Conservation (phyloP, 2,888 invertebrate genomes). For the Elegia similella region DNA sequence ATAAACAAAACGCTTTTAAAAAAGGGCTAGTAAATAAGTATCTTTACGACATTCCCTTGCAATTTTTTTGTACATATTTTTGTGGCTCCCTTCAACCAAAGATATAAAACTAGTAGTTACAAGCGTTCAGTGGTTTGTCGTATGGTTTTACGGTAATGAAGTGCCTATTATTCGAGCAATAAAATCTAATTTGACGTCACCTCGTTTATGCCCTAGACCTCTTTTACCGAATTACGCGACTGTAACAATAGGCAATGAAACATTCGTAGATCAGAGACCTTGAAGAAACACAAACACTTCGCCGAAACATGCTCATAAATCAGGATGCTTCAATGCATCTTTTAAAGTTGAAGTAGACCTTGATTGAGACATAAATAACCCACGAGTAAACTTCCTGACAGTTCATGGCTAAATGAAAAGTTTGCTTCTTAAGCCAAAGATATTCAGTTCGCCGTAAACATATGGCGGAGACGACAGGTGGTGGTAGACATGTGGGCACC, state of each 20-base stretch:
- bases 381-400: slow-evolving; percentile 50
- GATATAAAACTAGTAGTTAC: too few relatives aligned
- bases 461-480: slow-evolving; percentile 64
- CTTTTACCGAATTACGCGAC: slow-evolving; percentile 2
- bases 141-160: background rate
- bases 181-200: slow-evolving; percentile 12
- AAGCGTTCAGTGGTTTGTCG: background rate
- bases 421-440: slow-evolving; percentile 1
- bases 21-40: slow-evolving; percentile 9
- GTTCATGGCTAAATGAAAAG: slow-evolving; percentile 44
- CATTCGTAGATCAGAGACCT: slow-evolving; percentile 24
- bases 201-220: slow-evolving; percentile 13
- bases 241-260: slow-evolving; percentile 4
- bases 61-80: background rate
- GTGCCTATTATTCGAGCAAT: slow-evolving; percentile 6
- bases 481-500: slow-evolving; percentile 63
- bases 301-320: slow-evolving; percentile 4
- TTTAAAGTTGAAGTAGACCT: slow-evolving; percentile 19
- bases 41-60: slow-evolving; percentile 1
- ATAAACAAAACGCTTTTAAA: slow-evolving; percentile 38
- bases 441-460: slow-evolving; percentile 37
- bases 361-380: slow-evolving; percentile 25
- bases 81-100: background rate
- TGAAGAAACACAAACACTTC: slow-evolving; percentile 10
- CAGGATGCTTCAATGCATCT: slow-evolving; percentile 6